Evolutionary conservation across 1,140 invertebrate genomes (phyloP).

Genomic region (Dreissena rostriformis): DNA sequence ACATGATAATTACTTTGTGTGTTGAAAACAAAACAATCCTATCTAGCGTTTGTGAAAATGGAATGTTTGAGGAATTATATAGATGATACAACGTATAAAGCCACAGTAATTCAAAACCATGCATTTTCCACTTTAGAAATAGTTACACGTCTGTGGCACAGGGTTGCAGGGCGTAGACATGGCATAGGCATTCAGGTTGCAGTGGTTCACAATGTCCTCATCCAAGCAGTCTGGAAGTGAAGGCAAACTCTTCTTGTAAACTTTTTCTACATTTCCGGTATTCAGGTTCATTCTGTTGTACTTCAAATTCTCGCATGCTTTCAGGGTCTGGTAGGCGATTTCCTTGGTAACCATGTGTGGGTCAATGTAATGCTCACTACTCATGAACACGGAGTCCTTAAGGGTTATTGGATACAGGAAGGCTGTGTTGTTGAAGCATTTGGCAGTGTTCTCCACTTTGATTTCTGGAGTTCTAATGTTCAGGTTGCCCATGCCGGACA

Average conservation of each 20-base stretch:
- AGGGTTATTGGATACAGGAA: constrained; percentile 21
- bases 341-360: background rate
- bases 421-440: constrained; percentile 39
- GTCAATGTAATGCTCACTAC: background rate
- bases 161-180: constrained; percentile 39
- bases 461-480: constrained; percentile 47
- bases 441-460: constrained; percentile 30
- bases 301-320: constrained; percentile 2
- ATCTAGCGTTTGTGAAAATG: too few relatives aligned
- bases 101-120: too few relatives aligned
- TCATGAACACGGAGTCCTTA: background rate
- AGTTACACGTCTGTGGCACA: background rate
- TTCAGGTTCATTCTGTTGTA: background rate
- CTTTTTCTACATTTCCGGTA: constrained; percentile 1
- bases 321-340: background rate
- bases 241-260: constrained; percentile 23
- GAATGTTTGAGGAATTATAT: too few relatives aligned
- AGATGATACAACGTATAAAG: too few relatives aligned
- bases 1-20: too few relatives aligned
- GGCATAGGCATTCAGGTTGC: constrained; percentile 10
- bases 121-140: background rate
- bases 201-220: constrained; percentile 23
- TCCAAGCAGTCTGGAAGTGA: constrained; percentile 40
- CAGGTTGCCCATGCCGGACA: constrained; percentile 9
- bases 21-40: too few relatives aligned